Conservation (phyloP, 1,140 invertebrate genomes). For the Brachionus paranguensis region DNA sequence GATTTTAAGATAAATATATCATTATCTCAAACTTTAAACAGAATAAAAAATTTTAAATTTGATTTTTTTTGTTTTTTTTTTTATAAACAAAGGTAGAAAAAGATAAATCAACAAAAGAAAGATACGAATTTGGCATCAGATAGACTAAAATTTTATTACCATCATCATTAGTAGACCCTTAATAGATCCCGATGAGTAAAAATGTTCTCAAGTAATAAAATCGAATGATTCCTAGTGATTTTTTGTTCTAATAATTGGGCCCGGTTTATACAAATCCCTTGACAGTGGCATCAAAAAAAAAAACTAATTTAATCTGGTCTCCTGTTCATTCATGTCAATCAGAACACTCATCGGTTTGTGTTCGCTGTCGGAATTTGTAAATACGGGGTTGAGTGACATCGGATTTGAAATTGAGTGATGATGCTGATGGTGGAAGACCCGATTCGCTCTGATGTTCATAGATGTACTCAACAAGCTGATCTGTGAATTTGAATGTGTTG, state of each 20-base stretch:
- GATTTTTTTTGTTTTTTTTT: not conserved
- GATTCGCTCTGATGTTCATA: not conserved
- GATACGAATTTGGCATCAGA: not conserved
- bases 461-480: not conserved
- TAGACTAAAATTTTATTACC: not conserved
- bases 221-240: not conserved
- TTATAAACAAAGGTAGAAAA: not conserved
- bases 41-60: no score
- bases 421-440: not conserved
- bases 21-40: not conserved
- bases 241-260: not conserved
- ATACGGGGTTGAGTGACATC: not conserved
- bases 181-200: not conserved
- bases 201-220: not conserved
- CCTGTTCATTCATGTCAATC: slow-evolving; percentile 4
- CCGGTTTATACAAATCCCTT: not conserved
- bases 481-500: not conserved
- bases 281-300: not conserved
- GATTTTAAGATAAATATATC: not conserved
- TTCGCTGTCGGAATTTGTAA: not conserved
- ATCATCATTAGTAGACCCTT: not conserved
- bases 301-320: not conserved
- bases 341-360: not conserved
- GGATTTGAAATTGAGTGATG: slow-evolving; percentile 29
- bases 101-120: not conserved